Percentiles rank a stretch among this genome's conserved stretches.
Evolutionary conservation across 2,113 vertebrate genomes (phyloP).

Genomic region (Scopus umbretta): DNA sequence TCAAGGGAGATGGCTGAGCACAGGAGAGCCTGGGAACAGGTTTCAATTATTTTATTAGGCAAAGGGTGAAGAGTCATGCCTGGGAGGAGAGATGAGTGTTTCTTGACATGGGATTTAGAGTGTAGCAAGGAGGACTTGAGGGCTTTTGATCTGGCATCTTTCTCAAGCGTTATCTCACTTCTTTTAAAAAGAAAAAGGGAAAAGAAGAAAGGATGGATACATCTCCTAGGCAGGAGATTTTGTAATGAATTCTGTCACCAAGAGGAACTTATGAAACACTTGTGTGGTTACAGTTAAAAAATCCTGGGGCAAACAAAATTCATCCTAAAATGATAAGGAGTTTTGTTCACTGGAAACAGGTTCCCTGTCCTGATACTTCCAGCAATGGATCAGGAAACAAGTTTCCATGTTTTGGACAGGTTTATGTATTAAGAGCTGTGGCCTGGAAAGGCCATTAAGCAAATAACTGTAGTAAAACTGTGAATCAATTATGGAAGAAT

Average conservation of each 20-base stretch:
- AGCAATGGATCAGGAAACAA: neutral
- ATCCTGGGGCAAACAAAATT: neutral
- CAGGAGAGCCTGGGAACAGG: conserved; percentile 7
- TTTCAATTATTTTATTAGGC: conserved; percentile 62
- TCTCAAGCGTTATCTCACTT: conserved; percentile 30
- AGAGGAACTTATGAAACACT: neutral
- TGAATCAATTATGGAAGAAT: conserved; percentile 46
- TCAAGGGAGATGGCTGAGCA: conserved; percentile 28
- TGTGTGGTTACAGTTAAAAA: neutral
- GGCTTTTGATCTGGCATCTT: conserved; percentile 40
- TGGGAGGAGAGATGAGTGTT: conserved; percentile 33
- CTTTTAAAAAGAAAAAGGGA: neutral
- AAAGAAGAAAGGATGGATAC: neutral
- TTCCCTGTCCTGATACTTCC: neutral
- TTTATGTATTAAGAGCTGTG: conserved; percentile 28
- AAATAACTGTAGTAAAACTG: conserved; percentile 49
- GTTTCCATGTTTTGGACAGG: neutral
- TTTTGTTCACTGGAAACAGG: neutral
- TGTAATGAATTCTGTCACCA: conserved; percentile 9
- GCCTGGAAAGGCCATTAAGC: conserved; percentile 49
- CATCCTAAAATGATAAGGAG: neutral
- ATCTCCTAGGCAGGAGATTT: neutral
- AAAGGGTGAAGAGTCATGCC: conserved; percentile 32
- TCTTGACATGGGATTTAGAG: conserved; percentile 38
- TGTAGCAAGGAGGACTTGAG: conserved; percentile 17